Percentiles rank a stretch among this genome's conserved stretches.
Conservation (phyloP, 2,113 vertebrate species). For the Nymphicus hollandicus region DNA sequence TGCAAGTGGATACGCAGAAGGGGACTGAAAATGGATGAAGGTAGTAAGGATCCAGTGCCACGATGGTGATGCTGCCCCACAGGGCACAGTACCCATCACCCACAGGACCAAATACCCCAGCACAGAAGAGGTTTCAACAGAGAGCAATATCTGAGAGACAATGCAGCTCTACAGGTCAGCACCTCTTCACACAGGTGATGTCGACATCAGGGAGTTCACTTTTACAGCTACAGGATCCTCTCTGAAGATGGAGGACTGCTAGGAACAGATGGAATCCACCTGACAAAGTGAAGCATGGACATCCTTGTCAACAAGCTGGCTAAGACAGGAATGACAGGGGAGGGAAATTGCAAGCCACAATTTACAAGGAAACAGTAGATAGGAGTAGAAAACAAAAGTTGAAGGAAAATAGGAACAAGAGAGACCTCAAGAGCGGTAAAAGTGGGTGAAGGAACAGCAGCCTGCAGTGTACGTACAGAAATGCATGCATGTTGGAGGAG, state of each 20-base stretch:
- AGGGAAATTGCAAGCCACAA: rapidly evolving
- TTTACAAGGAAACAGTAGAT: neutral
- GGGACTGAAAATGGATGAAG: neutral
- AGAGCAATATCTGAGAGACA: neutral
- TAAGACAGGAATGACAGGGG: neutral
- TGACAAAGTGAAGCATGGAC: neutral
- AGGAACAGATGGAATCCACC: neutral
- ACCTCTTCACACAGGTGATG: neutral
- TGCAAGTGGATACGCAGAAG: neutral
- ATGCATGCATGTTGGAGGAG: neutral
- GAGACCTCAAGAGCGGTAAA: neutral
- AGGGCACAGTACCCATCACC: neutral
- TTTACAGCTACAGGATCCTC: neutral
- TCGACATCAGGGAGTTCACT: neutral
- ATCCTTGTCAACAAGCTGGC: neutral
- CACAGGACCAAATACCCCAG: neutral
- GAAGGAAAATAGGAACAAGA: neutral
- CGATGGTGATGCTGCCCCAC: rapidly evolving
- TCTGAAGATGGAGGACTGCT: neutral
- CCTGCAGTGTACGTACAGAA: neutral
- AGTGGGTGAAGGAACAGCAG: neutral
- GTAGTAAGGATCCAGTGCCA: neutral
- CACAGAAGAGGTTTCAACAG: rapidly evolving
- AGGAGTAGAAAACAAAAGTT: neutral
- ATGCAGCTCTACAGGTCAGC: neutral